Conservation (phyloP, 1,140 invertebrate species). For the Pseudomyrmex dendroicus region DNA sequence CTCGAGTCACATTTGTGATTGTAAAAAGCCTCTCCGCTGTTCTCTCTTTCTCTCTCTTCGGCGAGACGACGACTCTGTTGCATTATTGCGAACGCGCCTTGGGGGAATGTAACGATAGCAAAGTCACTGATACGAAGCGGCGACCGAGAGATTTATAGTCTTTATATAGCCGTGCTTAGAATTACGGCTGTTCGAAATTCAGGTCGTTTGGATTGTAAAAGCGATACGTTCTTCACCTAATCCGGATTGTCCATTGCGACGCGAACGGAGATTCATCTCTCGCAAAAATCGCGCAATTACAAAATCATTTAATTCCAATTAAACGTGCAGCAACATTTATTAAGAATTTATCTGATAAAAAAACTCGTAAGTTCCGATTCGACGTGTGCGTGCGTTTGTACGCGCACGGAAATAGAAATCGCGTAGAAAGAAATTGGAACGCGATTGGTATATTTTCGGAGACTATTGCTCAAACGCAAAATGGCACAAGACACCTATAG, state of each 20-base stretch:
- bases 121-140: constrained; percentile 43
- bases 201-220: constrained; percentile 17
- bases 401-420: too few species aligned
- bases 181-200: constrained; percentile 22
- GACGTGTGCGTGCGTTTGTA: neutral
- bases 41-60: neutral
- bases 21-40: constrained; percentile 72
- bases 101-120: constrained; percentile 42
- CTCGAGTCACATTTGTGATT: constrained; percentile 78
- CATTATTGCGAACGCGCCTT: constrained; percentile 60
- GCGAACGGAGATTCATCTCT: neutral
- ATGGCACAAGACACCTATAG: constrained; percentile 27
- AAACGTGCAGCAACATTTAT: neutral
- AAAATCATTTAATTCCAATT: neutral
- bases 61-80: constrained; percentile 55
- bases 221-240: neutral
- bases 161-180: neutral
- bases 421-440: too few species aligned
- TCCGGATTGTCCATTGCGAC: neutral
- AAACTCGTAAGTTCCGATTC: neutral
- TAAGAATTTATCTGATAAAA: neutral
- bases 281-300: neutral
- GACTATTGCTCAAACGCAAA: constrained; percentile 6
- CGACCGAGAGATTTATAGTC: constrained; percentile 42
- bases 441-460: neutral